phyloP scores from a whole-genome alignment of 2,113 vertebrate genomes.

The Sus scrofa region T2T-Sscrofa CM000816.6:8619501-8620000 shows the following conservation, averaged over 20 bases:
- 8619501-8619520: neutral
- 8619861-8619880: neutral
- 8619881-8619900: neutral
- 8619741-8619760: constrained; percentile 58
- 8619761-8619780: neutral
- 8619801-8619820: accelerated
- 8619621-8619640: constrained; percentile 74
- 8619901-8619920: accelerated
- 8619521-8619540: constrained; percentile 43
- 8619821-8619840: neutral
- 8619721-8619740: constrained; percentile 74
- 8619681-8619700: constrained; percentile 75
- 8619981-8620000: neutral
- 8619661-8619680: constrained; percentile 39
- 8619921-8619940: accelerated
- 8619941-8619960: neutral
- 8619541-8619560: constrained; percentile 76
- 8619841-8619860: neutral
- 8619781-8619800: accelerated
- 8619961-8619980: neutral
- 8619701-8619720: constrained; percentile 58
- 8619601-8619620: constrained; percentile 73
- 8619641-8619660: constrained; percentile 62
- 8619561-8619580: constrained; percentile 82
- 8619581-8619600: constrained; percentile 85